Evolutionary conservation across 2,113 vertebrate species (phyloP).

Genomic region (Colistium nudipinnis): DNA sequence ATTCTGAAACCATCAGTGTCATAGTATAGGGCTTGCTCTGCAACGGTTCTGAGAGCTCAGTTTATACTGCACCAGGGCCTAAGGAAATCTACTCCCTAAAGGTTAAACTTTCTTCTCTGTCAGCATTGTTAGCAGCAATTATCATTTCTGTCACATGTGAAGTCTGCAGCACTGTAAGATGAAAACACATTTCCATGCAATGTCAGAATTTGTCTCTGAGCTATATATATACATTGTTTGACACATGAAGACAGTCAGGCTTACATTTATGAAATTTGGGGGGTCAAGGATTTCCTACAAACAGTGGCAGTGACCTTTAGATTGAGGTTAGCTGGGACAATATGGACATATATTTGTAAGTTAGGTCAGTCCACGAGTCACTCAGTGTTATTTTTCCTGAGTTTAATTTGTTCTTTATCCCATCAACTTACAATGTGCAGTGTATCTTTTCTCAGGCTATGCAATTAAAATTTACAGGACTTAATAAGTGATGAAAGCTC

Average conservation of each 20-base stretch:
- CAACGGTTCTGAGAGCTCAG: constrained; percentile 11
- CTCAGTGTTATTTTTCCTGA: constrained; percentile 3
- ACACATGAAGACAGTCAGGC: neutral
- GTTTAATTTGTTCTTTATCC: constrained; percentile 28
- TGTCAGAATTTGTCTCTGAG: constrained; percentile 5
- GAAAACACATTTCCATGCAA: constrained; percentile 2
- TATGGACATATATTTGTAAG: neutral
- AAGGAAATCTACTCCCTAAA: constrained; percentile 44
- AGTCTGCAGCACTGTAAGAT: neutral
- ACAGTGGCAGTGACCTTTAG: constrained; percentile 2
- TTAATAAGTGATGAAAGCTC: constrained; percentile 46
- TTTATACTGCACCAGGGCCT: constrained; percentile 25
- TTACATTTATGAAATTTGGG: neutral
- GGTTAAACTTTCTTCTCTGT: constrained; percentile 16
- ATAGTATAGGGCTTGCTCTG: constrained; percentile 27
- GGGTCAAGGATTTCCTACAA: constrained; percentile 15
- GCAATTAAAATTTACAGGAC: constrained; percentile 12
- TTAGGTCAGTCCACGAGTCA: neutral
- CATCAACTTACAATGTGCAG: neutral
- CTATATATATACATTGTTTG: neutral
- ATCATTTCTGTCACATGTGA: constrained; percentile 14
- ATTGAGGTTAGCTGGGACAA: neutral
- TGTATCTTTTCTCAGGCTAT: constrained; percentile 9
- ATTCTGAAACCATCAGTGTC: constrained; percentile 27
- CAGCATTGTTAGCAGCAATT: neutral